Evolutionary conservation across 2,113 vertebrate genomes (phyloP).

Genomic region (Callithrix jacchus): DNA sequence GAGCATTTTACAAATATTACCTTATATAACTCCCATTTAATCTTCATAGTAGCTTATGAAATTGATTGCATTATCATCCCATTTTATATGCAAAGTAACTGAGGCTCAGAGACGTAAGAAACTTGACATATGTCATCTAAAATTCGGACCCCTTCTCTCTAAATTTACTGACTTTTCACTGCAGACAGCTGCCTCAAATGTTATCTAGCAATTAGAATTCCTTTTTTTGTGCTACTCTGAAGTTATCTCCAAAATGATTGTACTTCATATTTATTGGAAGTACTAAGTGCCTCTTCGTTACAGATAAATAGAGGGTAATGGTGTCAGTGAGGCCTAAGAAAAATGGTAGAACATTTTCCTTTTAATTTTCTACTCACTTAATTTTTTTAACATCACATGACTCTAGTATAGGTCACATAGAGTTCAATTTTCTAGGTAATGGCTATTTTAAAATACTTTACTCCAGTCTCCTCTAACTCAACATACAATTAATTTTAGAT

Average conservation of each 20-base stretch:
- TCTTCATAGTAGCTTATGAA: not conserved
- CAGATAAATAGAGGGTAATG: constrained; percentile 59
- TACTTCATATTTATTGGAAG: constrained; percentile 56
- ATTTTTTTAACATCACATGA: constrained; percentile 70
- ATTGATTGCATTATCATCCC: not conserved
- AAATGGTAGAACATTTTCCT: constrained; percentile 74
- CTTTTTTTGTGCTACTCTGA: constrained; percentile 23
- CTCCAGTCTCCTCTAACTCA: constrained; percentile 63
- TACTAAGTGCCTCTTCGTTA: constrained; percentile 43
- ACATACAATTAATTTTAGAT: constrained; percentile 68
- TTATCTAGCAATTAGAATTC: constrained; percentile 30
- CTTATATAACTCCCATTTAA: not conserved
- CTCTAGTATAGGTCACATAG: constrained; percentile 68
- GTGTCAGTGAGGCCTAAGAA: constrained; percentile 68
- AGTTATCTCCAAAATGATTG: constrained; percentile 45
- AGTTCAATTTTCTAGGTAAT: constrained; percentile 77
- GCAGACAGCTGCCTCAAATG: not conserved
- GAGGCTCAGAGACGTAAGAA: not conserved
- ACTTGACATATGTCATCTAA: not conserved
- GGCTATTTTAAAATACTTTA: constrained; percentile 77
- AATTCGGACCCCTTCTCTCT: not conserved
- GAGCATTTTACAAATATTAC: not conserved
- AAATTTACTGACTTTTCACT: not conserved
- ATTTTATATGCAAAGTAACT: not conserved
- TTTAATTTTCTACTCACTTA: constrained; percentile 78